Base-by-base conservation (phyloP, 2,888 invertebrate species). In the Amphipoea oculea region DNA sequence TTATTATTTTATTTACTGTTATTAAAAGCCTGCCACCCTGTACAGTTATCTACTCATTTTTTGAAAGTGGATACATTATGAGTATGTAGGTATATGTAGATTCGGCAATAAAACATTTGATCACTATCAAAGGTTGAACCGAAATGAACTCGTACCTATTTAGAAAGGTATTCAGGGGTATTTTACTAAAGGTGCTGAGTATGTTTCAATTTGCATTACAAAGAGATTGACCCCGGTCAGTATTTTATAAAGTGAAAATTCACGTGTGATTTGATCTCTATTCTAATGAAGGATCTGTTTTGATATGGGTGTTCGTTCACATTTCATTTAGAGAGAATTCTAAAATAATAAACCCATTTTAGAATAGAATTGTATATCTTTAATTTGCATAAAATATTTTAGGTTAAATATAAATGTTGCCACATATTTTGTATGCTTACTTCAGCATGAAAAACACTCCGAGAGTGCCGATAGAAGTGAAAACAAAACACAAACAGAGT, bases 191-290 rank as follows among this genome's bases (percentile, higher is more conserved):
- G 57, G 23, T 36, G 48, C 20, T 40, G 6, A 36, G 40, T 14
- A 60, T 71, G 20, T 82, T 57, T 29, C 4, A 68, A 84, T 86
- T 84, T 76, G 60, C 70, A 84, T 86, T 20, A 72, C 75, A 79
- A 76, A 86, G 76, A 65, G 69, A 40, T 63, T 48, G 57, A 62
- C 51, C n/a, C 5, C n/a, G 54, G 45, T 65, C 51, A 68, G 51
- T 77, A 48, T 73, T 51, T 54, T 45, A 36, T 12, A 20, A 29
- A 77, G 29, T 71, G 5, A 29, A 70, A 68, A 67, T 23, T 40
- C 12, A 40, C 48, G 3, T 76, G 63, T 57, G 12, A 62, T 48
- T 73, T 29, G 48, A 73, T 54, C 62, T 70, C 20, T 82, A 14
- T 29, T 68, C 62, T 62, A 65, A 63, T 23, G n/a, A 77, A 71